These are phyloP conservation scores for Cydia fagiglandana DNA, from an alignment of 1,140 invertebrate species.

Conservation along the genomic window DNA sequence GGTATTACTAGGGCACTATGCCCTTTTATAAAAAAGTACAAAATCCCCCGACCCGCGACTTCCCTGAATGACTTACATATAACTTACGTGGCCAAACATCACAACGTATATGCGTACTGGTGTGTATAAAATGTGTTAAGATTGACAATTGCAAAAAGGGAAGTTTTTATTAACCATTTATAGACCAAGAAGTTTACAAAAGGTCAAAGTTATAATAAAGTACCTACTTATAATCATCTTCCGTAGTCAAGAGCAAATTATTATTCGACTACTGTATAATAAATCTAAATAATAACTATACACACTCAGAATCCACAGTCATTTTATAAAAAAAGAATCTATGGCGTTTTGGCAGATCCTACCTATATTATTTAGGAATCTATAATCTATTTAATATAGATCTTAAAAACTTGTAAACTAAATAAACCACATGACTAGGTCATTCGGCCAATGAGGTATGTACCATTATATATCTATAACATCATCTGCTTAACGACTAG, in stretches of 20 bases:
- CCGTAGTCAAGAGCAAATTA: too few relatives aligned
- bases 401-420: too few relatives aligned
- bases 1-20: background rate
- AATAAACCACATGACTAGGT: too few relatives aligned
- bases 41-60: conserved; percentile 47
- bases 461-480: too few relatives aligned
- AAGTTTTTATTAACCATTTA: background rate
- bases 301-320: background rate
- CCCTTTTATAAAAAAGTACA: conserved; percentile 39
- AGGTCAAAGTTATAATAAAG: background rate
- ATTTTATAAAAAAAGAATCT: background rate
- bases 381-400: too few relatives aligned
- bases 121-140: conserved; percentile 46
- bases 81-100: conserved; percentile 70
- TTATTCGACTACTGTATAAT: too few relatives aligned
- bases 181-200: background rate
- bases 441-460: too few relatives aligned
- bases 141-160: conserved; percentile 8
- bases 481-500: too few relatives aligned
- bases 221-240: background rate
- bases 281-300: background rate
- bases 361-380: background rate
- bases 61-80: conserved; percentile 64
- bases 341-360: background rate
- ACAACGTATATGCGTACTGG: conserved; percentile 55